These are phyloP conservation scores for Aix galericulata DNA, from an alignment of 2,113 vertebrate genomes.

Conservation along the genomic window DNA sequence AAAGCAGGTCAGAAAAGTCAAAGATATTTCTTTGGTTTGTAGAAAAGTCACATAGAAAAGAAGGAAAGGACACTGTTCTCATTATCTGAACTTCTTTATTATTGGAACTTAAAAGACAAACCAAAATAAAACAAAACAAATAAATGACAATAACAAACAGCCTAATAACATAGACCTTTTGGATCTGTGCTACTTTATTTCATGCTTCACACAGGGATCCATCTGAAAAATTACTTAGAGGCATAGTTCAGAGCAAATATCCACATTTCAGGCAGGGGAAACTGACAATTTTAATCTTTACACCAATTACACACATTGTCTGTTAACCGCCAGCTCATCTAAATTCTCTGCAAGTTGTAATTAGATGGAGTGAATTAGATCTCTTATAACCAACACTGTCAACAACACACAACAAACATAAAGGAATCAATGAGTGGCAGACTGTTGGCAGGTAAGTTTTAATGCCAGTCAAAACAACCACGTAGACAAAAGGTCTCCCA, in stretches of 20 bases:
- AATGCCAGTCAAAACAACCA: constrained; percentile 1
- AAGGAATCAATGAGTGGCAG: not conserved
- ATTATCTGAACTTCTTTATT: not conserved
- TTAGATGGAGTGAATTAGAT: not conserved
- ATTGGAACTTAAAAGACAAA: not conserved
- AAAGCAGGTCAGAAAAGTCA: too few species aligned
- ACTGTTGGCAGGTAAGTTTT: not conserved
- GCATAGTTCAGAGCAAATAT: not conserved
- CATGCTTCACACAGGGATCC: not conserved
- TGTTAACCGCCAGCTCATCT: not conserved
- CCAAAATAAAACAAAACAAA: not conserved
- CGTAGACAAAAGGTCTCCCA: not conserved
- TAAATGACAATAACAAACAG: not conserved
- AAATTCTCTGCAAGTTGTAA: not conserved
- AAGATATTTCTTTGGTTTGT: not conserved
- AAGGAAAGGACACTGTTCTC: not conserved
- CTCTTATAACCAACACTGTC: not conserved
- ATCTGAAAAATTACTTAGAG: not conserved
- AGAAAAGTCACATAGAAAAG: not conserved
- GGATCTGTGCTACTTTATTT: not conserved
- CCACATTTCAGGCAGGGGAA: not conserved
- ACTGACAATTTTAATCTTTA: not conserved
- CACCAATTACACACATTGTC: not conserved
- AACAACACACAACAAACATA: not conserved
- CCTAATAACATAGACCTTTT: not conserved